phyloP scores from a whole-genome alignment of 2,888 invertebrate genomes.

The Itoplectis maculator region DNA sequence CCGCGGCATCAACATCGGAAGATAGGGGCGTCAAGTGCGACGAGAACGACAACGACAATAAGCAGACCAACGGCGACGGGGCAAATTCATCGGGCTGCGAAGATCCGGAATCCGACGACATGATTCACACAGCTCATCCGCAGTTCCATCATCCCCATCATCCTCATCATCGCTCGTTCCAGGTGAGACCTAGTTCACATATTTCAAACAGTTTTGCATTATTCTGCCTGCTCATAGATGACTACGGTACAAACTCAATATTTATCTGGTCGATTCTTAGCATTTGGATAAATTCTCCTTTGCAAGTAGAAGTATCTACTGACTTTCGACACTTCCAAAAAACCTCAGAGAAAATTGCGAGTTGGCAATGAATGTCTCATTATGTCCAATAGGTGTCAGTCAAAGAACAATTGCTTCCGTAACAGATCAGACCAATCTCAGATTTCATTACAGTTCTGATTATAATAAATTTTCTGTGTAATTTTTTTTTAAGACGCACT shows the following conservation, averaged over 20 bases:
- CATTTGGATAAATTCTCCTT: not conserved
- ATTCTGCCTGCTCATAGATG: not conserved
- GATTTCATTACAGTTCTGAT: not conserved
- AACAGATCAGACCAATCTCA: not conserved
- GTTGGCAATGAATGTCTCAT: not conserved
- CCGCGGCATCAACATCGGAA: slow-evolving; percentile 72
- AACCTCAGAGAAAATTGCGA: not conserved
- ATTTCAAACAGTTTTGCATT: not conserved
- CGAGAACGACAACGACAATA: slow-evolving; percentile 75
- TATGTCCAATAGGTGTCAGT: not conserved
- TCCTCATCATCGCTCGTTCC: slow-evolving; percentile 88
- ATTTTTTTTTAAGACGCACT: not conserved
- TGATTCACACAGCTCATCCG: slow-evolving; percentile 87
- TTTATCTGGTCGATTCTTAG: not conserved
- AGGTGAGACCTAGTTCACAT: slow-evolving; percentile 86
- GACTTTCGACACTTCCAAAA: not conserved
- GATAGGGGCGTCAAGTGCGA: slow-evolving; percentile 80
- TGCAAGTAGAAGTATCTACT: not conserved
- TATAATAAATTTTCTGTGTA: not conserved
- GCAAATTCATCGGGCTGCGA: slow-evolving; percentile 80
- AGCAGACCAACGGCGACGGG: slow-evolving; percentile 57
- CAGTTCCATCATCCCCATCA: slow-evolving; percentile 87
- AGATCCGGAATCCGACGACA: slow-evolving; percentile 86
- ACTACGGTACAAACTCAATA: slow-evolving; percentile 5
- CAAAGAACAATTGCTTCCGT: not conserved